These are phyloP conservation scores for Merodon equestris DNA, from an alignment of 2,888 invertebrate genomes.

Conservation along the genomic window DNA sequence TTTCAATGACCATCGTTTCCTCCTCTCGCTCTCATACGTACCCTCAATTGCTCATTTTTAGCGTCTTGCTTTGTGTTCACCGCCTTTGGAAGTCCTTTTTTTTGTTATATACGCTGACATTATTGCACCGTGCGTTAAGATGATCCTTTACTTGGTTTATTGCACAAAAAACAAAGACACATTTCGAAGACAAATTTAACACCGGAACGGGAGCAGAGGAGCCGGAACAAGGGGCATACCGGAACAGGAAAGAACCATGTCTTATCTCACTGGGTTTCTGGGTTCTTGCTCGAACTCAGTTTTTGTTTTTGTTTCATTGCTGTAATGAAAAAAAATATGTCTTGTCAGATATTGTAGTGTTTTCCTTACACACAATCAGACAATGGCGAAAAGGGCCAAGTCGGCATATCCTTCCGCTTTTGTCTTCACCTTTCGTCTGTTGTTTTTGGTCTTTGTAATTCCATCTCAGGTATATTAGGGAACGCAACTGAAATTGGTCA, in stretches of 20 bases:
- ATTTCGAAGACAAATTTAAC: constrained; percentile 44
- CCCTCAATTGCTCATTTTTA: constrained; percentile 53
- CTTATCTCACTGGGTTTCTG: constrained; percentile 33
- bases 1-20: constrained; percentile 66
- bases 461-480: constrained; percentile 30
- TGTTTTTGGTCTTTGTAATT: constrained; percentile 15
- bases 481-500: constrained; percentile 27
- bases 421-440: constrained; percentile 3
- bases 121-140: constrained; percentile 37
- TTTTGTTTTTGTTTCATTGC: constrained; percentile 22
- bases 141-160: constrained; percentile 36
- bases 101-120: neutral
- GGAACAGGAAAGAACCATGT: constrained; percentile 9
- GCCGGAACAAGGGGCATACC: too few relatives aligned
- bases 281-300: neutral
- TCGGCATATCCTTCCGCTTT: constrained; percentile 25
- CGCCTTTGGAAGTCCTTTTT: constrained; percentile 17
- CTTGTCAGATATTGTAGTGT: constrained; percentile 42
- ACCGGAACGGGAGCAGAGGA: constrained; percentile 25
- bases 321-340: constrained; percentile 48
- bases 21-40: constrained; percentile 7
- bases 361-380: constrained; percentile 1
- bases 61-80: constrained; percentile 9
- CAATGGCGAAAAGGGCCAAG: neutral
- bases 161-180: constrained; percentile 22